These are phyloP conservation scores for Capreolus pygargus DNA, from an alignment of 2,113 vertebrate species.

Conservation along the genomic window DNA sequence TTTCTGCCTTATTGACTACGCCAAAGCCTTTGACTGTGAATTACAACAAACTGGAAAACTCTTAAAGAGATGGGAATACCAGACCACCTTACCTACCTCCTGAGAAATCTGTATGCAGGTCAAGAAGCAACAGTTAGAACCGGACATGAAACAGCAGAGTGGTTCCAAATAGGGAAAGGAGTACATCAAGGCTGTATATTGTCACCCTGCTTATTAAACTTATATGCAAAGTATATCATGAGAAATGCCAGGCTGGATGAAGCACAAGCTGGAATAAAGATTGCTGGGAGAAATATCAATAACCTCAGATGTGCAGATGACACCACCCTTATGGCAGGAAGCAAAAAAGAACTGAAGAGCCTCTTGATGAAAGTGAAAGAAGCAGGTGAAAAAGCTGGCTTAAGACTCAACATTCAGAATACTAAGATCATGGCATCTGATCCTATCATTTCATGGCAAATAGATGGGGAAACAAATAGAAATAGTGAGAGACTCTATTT, in stretches of 20 bases:
- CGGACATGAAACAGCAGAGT: accelerated
- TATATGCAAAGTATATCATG: neutral
- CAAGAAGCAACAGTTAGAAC: neutral
- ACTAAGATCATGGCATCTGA: neutral
- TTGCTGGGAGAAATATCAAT: neutral
- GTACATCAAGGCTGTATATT: neutral
- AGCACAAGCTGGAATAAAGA: neutral
- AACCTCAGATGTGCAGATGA: neutral
- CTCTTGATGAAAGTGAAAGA: neutral
- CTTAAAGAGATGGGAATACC: neutral
- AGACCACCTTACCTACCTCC: neutral
- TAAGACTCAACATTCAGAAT: neutral
- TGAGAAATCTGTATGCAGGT: neutral
- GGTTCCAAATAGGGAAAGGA: neutral
- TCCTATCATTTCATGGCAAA: neutral
- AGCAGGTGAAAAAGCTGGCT: neutral
- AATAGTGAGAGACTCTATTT: neutral
- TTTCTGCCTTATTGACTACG: neutral
- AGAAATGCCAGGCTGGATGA: neutral
- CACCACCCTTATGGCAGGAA: neutral
- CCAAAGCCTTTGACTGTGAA: neutral
- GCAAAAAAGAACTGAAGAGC: neutral
- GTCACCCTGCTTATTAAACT: neutral
- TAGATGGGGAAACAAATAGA: neutral
- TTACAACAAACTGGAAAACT: neutral